Evolutionary conservation across 2,797 vertebrate species (phyloP), one percentile per base, ranked within the genome.

Genomic region (Chiroxiphia lanceolata): DNA sequence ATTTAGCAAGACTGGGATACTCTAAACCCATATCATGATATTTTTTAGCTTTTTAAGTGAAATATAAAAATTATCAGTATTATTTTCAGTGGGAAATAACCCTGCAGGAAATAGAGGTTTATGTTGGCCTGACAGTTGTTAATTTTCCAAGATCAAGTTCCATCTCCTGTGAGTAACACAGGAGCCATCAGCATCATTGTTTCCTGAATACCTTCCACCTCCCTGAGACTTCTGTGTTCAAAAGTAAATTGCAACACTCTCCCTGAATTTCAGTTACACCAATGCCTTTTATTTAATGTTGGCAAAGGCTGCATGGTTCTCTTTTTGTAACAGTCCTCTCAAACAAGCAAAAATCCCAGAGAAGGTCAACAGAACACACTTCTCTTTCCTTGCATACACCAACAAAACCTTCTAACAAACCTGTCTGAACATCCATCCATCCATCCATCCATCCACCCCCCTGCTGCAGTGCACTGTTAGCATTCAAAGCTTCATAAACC

Each of bases 191-290:
- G 14, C 13, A 7, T 34, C 45, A 3, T 11, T 25, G 60, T 48
- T 81, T 48, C 27, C 44, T 63, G 40, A 82, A 5, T 26, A 54
- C 23, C 51, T 81, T 65, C 23, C 54, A 16, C 31, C 42, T 36
- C 16, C 36, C 18, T 0, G 0, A 36, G 40, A 11, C 8, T 25
- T n/a, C 7, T 18, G 26, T 33, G 27, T 11, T 56, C n/a, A 59
- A 23, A 65, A 33, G 15, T 3, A n/a, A 87, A 56, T 13, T 21
- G 33, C 63, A 92, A 17, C 61, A 38, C 22, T 26, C 9, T 4
- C 34, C 42, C 65, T 13, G 20, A 45, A 53, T 59, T 65, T 53
- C 57, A 57, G 72, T 48, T 19, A n/a, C 53, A 48, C 26, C 29
- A 29, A 23, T 3, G 56, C 42, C 38, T 64, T 75, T 70, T 18